Percentiles rank a stretch among this genome's conserved stretches.
Conservation (phyloP, 2,888 invertebrate species). For the Limulus polyphemus region DNA sequence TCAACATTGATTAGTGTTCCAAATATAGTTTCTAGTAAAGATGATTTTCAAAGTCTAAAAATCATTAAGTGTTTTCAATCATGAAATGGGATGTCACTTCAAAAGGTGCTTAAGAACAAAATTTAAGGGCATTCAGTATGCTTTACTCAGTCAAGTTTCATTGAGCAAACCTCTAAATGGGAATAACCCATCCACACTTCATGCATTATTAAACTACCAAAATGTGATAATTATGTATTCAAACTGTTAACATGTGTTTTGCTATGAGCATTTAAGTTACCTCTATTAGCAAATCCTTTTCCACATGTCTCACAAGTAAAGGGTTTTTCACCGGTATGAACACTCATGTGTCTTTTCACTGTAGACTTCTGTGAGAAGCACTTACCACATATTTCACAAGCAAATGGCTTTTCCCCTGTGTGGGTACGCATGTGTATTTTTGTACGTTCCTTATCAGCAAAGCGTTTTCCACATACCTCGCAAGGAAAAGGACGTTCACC, state of each 20-base stretch:
- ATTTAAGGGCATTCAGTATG: too few relatives aligned
- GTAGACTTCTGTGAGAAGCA: constrained; percentile 29
- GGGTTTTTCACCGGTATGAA: constrained; percentile 51
- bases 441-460: constrained; percentile 28
- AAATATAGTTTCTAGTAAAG: too few relatives aligned
- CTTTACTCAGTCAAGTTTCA: too few relatives aligned
- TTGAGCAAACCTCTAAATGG: too few relatives aligned
- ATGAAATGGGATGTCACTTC: too few relatives aligned
- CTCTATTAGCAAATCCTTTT: constrained; percentile 47
- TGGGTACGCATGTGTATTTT: constrained; percentile 29
- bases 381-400: constrained; percentile 28
- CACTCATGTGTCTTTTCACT: constrained; percentile 39
- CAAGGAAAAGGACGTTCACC: constrained; percentile 32
- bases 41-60: too few relatives aligned
- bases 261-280: constrained; percentile 28
- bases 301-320: constrained; percentile 63
- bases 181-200: too few relatives aligned
- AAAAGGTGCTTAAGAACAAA: too few relatives aligned
- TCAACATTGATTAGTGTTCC: too few relatives aligned
- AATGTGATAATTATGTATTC: too few relatives aligned
- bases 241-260: constrained; percentile 26
- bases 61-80: too few relatives aligned
- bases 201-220: too few relatives aligned
- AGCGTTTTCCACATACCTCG: constrained; percentile 27
- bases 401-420: constrained; percentile 29